These are phyloP conservation scores for Cheirogaleus major DNA, from an alignment of 2,797 vertebrate genomes.

Conservation along the genomic window DNA sequence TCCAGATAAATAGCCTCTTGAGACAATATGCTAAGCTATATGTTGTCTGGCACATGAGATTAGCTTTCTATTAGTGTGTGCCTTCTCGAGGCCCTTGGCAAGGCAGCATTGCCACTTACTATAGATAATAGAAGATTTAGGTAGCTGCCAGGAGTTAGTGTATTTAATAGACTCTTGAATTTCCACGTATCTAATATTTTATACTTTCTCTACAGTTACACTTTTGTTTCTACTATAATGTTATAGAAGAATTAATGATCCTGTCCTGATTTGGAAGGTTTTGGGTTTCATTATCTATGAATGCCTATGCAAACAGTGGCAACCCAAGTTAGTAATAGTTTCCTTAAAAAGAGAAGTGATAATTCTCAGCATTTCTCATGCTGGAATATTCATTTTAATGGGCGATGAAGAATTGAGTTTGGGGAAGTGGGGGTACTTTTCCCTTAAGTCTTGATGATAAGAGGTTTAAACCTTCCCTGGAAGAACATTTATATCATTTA, in stretches of 20 bases:
- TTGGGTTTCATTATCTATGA: background rate
- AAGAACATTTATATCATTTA: background rate
- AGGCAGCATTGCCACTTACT: background rate
- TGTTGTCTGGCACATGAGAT: background rate
- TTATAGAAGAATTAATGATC: background rate
- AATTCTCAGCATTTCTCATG: background rate
- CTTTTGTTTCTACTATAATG: background rate
- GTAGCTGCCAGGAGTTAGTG: background rate
- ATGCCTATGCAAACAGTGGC: background rate
- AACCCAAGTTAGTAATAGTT: background rate
- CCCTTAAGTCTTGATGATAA: background rate
- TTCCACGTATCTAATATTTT: background rate
- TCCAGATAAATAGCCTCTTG: background rate
- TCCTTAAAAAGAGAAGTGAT: background rate
- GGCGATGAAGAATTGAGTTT: background rate
- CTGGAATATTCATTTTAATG: background rate
- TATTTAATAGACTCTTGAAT: background rate
- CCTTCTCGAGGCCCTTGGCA: background rate
- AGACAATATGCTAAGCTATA: background rate
- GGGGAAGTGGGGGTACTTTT: background rate
- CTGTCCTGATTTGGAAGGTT: background rate
- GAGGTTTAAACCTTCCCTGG: background rate
- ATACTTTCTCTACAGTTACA: background rate
- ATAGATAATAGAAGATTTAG: conserved; percentile 21
- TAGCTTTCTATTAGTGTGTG: background rate